Base-by-base conservation (phyloP, 2,888 invertebrate genomes). In the Ectemnius lituratus region DNA sequence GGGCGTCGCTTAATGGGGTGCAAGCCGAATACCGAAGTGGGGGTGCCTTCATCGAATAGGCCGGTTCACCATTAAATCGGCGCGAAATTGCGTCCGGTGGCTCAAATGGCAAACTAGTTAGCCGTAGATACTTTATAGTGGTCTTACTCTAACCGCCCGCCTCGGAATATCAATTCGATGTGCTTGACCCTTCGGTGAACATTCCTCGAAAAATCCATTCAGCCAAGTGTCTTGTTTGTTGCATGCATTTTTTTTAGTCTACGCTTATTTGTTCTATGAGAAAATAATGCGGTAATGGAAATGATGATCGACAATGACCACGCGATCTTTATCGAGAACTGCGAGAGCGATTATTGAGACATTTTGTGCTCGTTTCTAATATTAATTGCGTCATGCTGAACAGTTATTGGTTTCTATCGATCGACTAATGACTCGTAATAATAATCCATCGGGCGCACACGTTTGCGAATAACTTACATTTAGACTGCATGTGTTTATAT, bases 1-100 rank as follows among this genome's bases (percentile, higher is more conserved):
- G 79, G 84, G 82, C 84, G 82, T 77, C 79, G 83, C 75, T 86
- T 81, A 87, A 87, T 86, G 87, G 87, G 84, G 85, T 84, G 85
- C 83, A 79, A 84, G 82, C 78, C 76, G 68, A 76, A 80, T 77
- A 72, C 62, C 67, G 23, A 20, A 58, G 46, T 56, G 66, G 49
- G 18, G 52, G 20, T 65, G 59, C n/a, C 73, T 60, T 75, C 73
- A 68, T 63, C 76, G 81, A 76, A 70, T 79, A 77, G 77, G 73
- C 76, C 67, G 61, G 68, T 78, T 67, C 74, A 66, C 77, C 73
- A 70, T 73, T 76, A 75, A 79, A 81, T 85, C 76, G 76, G 67
- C 73, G 80, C 78, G 78, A 79, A 77, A 84, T 84, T 84, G 75
- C 75, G 75, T 76, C 73, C 79, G 75, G 67, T 76, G 73, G 73